Evolutionary conservation across 1,140 invertebrate genomes (phyloP).

Genomic region (Drosophila trapezifrons): DNA sequence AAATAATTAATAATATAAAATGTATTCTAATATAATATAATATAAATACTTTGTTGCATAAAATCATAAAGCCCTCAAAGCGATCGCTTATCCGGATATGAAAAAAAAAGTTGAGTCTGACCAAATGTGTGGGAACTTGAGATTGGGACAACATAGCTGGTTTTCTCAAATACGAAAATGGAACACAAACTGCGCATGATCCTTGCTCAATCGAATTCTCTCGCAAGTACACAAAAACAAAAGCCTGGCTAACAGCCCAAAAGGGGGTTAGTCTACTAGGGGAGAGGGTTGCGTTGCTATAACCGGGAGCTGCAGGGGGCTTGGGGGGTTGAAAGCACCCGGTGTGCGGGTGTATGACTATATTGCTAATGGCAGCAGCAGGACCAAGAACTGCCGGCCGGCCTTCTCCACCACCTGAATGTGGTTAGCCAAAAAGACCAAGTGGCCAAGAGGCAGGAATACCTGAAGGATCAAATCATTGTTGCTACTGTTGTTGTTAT

Average conservation of each 20-base stretch:
- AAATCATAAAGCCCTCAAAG: neutral
- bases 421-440: conserved; percentile 39
- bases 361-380: conserved; percentile 55
- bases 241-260: conserved; percentile 38
- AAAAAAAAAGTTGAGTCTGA: neutral
- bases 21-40: too few relatives aligned
- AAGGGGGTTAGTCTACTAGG: conserved; percentile 26
- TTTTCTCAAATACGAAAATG: neutral
- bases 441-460: conserved; percentile 36
- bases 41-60: neutral
- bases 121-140: neutral
- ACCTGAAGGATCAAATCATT: conserved; percentile 33
- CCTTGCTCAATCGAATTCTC: conserved; percentile 11
- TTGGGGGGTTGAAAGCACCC: conserved; percentile 13
- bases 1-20: too few relatives aligned
- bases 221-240: conserved; percentile 60
- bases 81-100: neutral
- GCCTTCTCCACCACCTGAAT: conserved; percentile 32
- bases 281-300: conserved; percentile 4
- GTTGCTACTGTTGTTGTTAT: conserved; percentile 8
- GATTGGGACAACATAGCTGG: neutral
- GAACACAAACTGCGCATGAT: conserved; percentile 31
- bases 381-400: conserved; percentile 50
- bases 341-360: conserved; percentile 40
- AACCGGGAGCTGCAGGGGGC: neutral